Base-by-base conservation (phyloP, 2,113 vertebrate species). In the Vicugna pacos region DNA sequence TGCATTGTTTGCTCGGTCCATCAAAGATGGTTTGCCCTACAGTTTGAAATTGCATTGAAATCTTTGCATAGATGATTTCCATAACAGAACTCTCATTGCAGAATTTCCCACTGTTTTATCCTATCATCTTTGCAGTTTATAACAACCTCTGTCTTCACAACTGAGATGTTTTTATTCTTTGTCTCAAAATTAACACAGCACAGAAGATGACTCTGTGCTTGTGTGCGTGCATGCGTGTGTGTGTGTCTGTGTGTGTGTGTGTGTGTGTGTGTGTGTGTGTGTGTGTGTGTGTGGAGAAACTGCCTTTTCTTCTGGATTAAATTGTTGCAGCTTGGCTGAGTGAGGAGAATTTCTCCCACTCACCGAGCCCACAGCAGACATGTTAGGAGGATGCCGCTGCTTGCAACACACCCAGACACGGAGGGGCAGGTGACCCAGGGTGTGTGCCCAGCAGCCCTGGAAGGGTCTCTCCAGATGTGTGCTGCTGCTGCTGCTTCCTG, bases 391-490 rank as follows among this genome's bases (percentile, higher is more conserved):
- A 90, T 32, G 0, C 95, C 93, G 97, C 97, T 97, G 94, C 97
- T 97, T 94, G 96, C 95, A 50, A 30, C 81, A 77, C 97, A 85
- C 96, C 96, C 96, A 77, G 93, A 94, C 76, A 90, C 91, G n/a
- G 96, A 96, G 91, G 94, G 96, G 97, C 98, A 98, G 98, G 98
- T 99, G 98, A 98, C 96, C 84, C 64, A 8, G 92, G 13, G 50
- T 79, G 86, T 94, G 94, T 52, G 89, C 73, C 94, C 96, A 88
- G 96, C 85, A 65, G 96, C 98, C 90, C 93, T 96, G 94, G 70
- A 97, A 98, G 98, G 95, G 97, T 97, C 97, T 97, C 91, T 95
- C 95, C 98, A 98, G 95, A 98, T 98, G 98, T 95, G 58, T 96
- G 97, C 93, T 76, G 84, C 95, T 96, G 93, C 65, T 9, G 56